Evolutionary conservation across 1,140 invertebrate genomes (phyloP).

Genomic region (Calycopis cecrops): DNA sequence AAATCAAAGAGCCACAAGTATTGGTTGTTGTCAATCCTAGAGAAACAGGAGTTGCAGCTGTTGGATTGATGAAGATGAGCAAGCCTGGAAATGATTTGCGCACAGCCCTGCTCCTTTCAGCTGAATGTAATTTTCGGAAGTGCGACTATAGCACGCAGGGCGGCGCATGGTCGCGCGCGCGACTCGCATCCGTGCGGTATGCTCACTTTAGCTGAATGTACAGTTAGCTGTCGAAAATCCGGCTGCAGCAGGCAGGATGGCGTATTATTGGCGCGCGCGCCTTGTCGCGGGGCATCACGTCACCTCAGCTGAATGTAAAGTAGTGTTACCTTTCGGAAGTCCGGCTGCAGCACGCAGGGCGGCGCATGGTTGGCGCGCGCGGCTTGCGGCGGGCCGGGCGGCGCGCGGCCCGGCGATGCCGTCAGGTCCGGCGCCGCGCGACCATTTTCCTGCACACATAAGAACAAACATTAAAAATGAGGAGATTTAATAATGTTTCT

Average conservation of each 20-base stretch:
- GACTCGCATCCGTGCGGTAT: conserved; percentile 74
- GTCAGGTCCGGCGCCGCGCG: conserved; percentile 92
- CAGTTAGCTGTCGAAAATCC: conserved; percentile 92
- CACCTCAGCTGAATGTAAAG: not conserved
- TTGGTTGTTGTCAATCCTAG: no score
- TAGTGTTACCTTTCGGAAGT: conserved; percentile 91
- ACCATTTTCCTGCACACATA: conserved; percentile 82
- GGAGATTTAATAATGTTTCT: no score
- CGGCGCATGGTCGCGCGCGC: conserved; percentile 80
- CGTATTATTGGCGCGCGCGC: conserved; percentile 79
- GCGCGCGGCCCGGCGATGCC: conserved; percentile 90
- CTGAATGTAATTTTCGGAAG: conserved; percentile 84
- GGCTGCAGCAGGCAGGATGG: conserved; percentile 93
- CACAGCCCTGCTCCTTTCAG: no score
- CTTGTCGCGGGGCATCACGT: conserved; percentile 75
- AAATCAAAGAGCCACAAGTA: no score
- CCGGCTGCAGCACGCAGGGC: conserved; percentile 94
- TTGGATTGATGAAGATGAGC: no score
- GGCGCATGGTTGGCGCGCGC: conserved; percentile 81
- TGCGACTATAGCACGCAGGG: conserved; percentile 95
- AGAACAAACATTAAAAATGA: not conserved
- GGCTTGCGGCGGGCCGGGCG: conserved; percentile 77
- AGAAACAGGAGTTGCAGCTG: no score
- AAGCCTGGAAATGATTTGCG: no score
- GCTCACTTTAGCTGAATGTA: no score